These are phyloP conservation scores for Liolophura sinensis DNA, from an alignment of 1,140 invertebrate species.

Conservation along the genomic window DNA sequence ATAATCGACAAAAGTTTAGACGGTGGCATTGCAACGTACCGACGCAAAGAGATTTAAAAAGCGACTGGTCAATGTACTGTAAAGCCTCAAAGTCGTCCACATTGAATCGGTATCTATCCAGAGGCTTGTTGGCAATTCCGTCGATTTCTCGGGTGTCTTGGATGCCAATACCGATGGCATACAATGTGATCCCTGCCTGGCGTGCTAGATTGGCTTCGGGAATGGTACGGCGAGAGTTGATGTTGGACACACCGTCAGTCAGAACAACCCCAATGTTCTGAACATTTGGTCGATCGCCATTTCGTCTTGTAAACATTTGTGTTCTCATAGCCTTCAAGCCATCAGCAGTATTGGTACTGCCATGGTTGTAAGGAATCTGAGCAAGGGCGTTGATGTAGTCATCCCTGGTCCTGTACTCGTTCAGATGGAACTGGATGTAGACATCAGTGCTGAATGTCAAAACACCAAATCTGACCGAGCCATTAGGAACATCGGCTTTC, in stretches of 20 bases:
- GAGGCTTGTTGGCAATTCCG: constrained; percentile 27
- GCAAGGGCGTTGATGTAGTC: constrained; percentile 30
- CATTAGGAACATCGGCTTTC: constrained; percentile 29
- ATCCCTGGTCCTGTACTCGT: constrained; percentile 26
- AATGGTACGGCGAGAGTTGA: constrained; percentile 35
- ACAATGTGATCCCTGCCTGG: constrained; percentile 31
- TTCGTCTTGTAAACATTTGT: constrained; percentile 24
- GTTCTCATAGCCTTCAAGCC: constrained; percentile 31
- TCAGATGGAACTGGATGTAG: constrained; percentile 30
- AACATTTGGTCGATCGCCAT: constrained; percentile 38
- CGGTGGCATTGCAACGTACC: too few relatives aligned
- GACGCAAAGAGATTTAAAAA: too few relatives aligned
- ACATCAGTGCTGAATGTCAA: constrained; percentile 36
- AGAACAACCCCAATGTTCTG: constrained; percentile 38
- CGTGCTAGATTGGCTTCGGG: constrained; percentile 30
- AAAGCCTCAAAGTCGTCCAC: constrained; percentile 37
- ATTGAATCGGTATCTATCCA: constrained; percentile 30
- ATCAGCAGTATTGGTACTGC: constrained; percentile 40
- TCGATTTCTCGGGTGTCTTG: constrained; percentile 33
- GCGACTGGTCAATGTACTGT: background rate
- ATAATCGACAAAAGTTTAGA: too few relatives aligned
- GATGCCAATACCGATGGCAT: constrained; percentile 42
- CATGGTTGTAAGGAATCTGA: constrained; percentile 32
- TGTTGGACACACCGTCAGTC: constrained; percentile 45
- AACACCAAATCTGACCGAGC: constrained; percentile 34